phyloP scores from a whole-genome alignment of 2,888 invertebrate genomes.

The Sminthurides aquaticus region DNA sequence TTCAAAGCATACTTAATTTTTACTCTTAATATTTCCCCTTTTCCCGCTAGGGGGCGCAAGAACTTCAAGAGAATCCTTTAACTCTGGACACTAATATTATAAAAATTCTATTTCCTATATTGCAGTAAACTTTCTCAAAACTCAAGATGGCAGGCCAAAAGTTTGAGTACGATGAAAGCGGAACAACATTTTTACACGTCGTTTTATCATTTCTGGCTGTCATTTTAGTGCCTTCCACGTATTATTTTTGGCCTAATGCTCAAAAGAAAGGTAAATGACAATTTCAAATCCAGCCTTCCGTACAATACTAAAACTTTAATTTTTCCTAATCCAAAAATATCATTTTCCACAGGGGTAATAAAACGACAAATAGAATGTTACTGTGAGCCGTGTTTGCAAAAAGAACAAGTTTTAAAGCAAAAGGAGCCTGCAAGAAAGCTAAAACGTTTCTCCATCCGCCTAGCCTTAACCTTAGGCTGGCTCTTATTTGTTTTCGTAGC shows the following conservation, averaged over 20 bases:
- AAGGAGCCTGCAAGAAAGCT: constrained; percentile 82
- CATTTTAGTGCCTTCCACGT: constrained; percentile 89
- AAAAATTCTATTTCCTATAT: no score
- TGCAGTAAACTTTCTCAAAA: no score
- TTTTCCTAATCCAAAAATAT: neutral
- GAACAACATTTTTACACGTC: constrained; percentile 98
- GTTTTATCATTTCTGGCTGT: constrained; percentile 91
- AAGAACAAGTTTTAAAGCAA: constrained; percentile 69
- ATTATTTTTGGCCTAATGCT: constrained; percentile 94
- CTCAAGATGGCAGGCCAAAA: constrained; percentile 87
- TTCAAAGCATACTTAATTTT: no score
- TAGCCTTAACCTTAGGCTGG: constrained; percentile 60
- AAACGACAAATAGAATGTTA: constrained; percentile 71
- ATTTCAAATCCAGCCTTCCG: constrained; percentile 42
- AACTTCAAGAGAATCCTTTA: no score
- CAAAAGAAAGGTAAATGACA: constrained; percentile 84
- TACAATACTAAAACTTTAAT: neutral
- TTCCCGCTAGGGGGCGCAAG: no score
- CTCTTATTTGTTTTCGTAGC: constrained; percentile 68
- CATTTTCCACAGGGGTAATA: constrained; percentile 65
- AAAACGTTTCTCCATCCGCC: constrained; percentile 63
- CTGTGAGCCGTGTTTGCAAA: constrained; percentile 79
- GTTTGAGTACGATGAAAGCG: constrained; percentile 99
- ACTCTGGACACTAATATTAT: no score
- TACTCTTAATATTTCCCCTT: no score